Base-by-base conservation (phyloP, 1,140 invertebrate species). In the Macrotrachela quadricornifera region DNA sequence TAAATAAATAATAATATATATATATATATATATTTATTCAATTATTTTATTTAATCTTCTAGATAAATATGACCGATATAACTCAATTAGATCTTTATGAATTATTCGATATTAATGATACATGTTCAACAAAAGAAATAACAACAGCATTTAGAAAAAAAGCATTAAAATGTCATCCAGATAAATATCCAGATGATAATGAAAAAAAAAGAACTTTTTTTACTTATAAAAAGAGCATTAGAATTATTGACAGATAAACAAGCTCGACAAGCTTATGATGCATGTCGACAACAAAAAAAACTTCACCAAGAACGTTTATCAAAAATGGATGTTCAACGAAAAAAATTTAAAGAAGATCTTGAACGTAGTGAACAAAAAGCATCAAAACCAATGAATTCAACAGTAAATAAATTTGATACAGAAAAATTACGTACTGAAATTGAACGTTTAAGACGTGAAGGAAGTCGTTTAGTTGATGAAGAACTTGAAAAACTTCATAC, bases 151-250 rank as follows among this genome's bases (percentile, higher is more conserved):
- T 74, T 59, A 60, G 71, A 54, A 71, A 71, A 72, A 71, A 94
- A 54, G 90, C 90, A 12, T 72, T 97, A 0, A 95, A 96, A 72
- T 97, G 90, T 67, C 94, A 97, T 67, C 90, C 90, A n/a, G 92
- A 99, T 68, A 99, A 97, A 73, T 97, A 97, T 74, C 90, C 92
- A 10, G 84, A 88, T 77, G 45, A 54, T 8, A 42, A 48, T 21
- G 53, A 54, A 50, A 44, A 50, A n/a, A 49, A 46, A 44, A 21
- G 51, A 53, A n/a, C 46, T 40, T 30, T 53, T 53, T 21, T 30
- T 53, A 11, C 37, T 46, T 10, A n/a, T 53, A 21, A 44, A 44
- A n/a, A 53, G 46, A 48, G 51, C 51, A 42, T 53, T 53, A 37
- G 51, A 53, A n/a, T 46, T 53, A 18, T 48, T 53, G 36, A 44